Evolutionary conservation across 2,113 vertebrate genomes (phyloP).

Genomic region (Antigone vipio): DNA sequence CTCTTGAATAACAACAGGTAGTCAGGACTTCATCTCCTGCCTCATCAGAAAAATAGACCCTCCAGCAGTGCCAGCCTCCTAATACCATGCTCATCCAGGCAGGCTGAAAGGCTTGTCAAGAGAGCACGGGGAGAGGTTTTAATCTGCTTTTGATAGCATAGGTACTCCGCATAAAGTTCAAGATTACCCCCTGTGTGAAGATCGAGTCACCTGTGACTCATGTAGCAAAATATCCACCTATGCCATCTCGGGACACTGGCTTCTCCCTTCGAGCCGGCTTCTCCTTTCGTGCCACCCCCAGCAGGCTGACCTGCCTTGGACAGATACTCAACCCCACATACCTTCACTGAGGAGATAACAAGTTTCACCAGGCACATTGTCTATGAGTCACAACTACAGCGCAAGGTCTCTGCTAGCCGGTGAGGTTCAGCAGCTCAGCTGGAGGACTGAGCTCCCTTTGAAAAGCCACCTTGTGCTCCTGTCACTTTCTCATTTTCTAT

Average conservation of each 20-base stretch:
- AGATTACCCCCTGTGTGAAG: neutral
- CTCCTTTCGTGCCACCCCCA: neutral
- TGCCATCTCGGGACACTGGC: neutral
- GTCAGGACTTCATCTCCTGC: neutral
- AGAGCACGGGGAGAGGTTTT: neutral
- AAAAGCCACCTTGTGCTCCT: neutral
- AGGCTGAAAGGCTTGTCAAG: neutral
- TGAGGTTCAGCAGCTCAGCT: neutral
- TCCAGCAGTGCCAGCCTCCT: neutral
- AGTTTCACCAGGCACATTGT: neutral
- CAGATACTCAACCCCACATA: neutral
- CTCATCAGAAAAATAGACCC: constrained; percentile 8
- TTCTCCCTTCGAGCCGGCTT: neutral
- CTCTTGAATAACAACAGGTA: constrained; percentile 4
- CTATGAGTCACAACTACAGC: neutral
- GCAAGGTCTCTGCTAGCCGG: neutral
- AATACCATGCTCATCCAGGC: neutral
- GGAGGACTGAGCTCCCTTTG: neutral
- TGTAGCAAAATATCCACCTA: neutral
- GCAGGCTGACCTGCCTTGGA: neutral
- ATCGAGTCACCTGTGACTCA: neutral
- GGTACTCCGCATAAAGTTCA: neutral
- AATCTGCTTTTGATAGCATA: neutral
- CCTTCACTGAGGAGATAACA: neutral
- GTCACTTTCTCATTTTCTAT: neutral